Base-by-base conservation (phyloP, 2,888 invertebrate genomes). In the Opisthograptis luteolata region DNA sequence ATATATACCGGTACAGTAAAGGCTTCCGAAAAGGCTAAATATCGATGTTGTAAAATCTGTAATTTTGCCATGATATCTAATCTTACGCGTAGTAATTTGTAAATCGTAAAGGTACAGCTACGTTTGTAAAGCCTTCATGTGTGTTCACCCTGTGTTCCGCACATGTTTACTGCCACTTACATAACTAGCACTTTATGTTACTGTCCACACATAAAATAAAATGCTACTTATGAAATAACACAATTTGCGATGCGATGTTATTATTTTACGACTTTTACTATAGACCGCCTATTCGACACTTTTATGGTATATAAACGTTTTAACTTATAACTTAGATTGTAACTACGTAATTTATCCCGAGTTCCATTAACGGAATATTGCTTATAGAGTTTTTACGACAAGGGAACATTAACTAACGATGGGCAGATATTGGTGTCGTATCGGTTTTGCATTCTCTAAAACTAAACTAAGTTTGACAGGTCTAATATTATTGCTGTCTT, bases 171-270 rank as follows among this genome's bases (percentile, higher is more conserved):
- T 37, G 46, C 55, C 47, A 25, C 28, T 35, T 15, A 43, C 51
- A 62, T 68, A 63, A 66, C 60, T 58, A 61, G 47, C 22, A 61
- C 58, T 74, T 73, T 71, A 72, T 70, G 62, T 67, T 63, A 59
- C 55, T 52, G 55, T 55, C 51, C 51, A 45, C 36, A 59, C 63
- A 64, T 64, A 72, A 70, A 65, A 70, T 68, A 63, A 70, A 74
- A 64, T 63, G 58, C 63, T 65, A 64, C 60, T 69, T 70, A 68
- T 69, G 60, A 64, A 68, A 69, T 73, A 66, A 66, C 61, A 71
- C 64, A 69, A 67, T 73, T 70, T 69, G 70, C 71, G 52, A 51
- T 62, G 67, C 69, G 64, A 68, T 67, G 62, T 62, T 65, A 62
- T 60, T 52, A 51, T 67, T 70, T 70, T 73, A 73, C 62, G 62